Conservation (phyloP, 2,888 invertebrate species). For the Therioaphis trifolii region DNA sequence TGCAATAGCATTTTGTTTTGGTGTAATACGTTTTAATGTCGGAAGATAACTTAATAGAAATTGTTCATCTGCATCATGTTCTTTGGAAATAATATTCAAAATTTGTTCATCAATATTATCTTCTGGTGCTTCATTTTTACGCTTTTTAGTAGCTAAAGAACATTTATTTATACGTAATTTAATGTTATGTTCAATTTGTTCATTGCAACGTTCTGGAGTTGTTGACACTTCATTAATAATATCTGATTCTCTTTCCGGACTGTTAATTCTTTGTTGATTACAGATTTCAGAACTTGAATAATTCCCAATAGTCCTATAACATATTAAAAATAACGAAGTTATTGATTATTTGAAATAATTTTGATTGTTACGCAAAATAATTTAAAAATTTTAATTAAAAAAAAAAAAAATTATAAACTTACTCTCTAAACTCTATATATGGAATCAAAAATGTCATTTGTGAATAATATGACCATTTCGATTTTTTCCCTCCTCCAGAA, state of each 20-base stretch:
- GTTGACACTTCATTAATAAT: not conserved
- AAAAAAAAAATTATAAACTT: constrained; percentile 7
- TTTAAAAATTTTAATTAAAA: constrained; percentile 1
- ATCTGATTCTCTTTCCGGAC: not conserved
- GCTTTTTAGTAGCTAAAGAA: constrained; percentile 23
- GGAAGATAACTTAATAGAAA: constrained; percentile 58
- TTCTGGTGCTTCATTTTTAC: constrained; percentile 1
- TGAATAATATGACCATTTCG: constrained; percentile 13
- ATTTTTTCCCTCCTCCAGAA: constrained; percentile 7
- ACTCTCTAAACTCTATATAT: constrained; percentile 10
- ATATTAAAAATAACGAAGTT: not conserved
- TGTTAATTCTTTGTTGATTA: not conserved
- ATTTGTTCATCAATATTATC: constrained; percentile 3
- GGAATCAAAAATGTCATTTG: constrained; percentile 8
- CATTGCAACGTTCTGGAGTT: constrained; percentile 5
- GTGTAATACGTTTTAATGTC: constrained; percentile 59
- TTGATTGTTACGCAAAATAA: not conserved
- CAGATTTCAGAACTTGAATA: constrained; percentile 8
- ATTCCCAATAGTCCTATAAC: constrained; percentile 22
- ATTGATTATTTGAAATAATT: not conserved
- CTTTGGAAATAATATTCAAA: not conserved
- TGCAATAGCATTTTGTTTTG: constrained; percentile 59
- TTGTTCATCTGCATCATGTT: constrained; percentile 55
- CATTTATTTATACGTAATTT: not conserved
- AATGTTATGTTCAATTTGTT: constrained; percentile 6